A percentile compares a stretch with the other conserved stretches of the same genome.
Conservation (phyloP, 2,888 invertebrate species). For the Drosophila hamatofila region DNA sequence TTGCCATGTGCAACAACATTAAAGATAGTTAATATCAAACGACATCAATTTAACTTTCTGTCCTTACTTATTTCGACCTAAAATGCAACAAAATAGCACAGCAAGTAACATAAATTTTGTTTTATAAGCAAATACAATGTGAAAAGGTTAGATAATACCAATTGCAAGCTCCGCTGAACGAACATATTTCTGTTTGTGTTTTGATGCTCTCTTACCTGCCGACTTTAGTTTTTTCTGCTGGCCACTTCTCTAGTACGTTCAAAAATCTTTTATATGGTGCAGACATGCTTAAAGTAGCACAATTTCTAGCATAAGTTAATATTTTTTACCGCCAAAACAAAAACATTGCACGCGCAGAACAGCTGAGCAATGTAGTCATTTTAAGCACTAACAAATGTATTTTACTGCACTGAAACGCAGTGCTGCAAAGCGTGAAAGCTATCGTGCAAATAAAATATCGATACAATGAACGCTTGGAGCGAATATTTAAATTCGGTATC, state of each 20-base stretch:
- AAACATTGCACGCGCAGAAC: constrained; percentile 53
- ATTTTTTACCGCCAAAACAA: constrained; percentile 53
- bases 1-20: background rate
- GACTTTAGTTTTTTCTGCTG: constrained; percentile 89
- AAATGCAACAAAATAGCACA: background rate
- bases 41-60: background rate
- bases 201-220: constrained; percentile 87
- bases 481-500: background rate
- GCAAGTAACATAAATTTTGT: background rate
- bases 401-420: background rate
- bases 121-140: constrained; percentile 9
- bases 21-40: background rate
- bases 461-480: constrained; percentile 15
- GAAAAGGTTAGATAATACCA: constrained; percentile 64
- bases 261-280: constrained; percentile 90
- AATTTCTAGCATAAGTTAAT: constrained; percentile 20
- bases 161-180: constrained; percentile 43
- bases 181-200: constrained; percentile 36
- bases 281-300: constrained; percentile 86
- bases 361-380: constrained; percentile 33
- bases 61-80: background rate
- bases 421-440: constrained; percentile 5
- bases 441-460: constrained; percentile 29
- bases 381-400: constrained; percentile 8
- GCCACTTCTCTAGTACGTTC: constrained; percentile 92